These are phyloP conservation scores for Metopolophium dirhodum DNA, from an alignment of 1,140 invertebrate genomes.

Conservation along the genomic window DNA sequence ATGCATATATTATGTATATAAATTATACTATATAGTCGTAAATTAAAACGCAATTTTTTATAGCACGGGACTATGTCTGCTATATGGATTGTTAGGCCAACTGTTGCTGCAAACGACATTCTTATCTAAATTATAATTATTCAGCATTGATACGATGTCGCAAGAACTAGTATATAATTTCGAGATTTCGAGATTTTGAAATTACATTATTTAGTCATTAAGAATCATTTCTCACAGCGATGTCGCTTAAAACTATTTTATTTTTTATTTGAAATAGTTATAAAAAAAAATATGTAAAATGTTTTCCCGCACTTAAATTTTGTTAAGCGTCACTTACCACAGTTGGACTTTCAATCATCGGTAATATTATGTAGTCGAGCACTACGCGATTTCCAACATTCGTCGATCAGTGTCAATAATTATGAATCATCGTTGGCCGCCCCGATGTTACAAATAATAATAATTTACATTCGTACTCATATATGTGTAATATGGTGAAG, in stretches of 20 bases:
- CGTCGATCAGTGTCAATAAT: background rate
- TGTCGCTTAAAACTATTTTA: background rate
- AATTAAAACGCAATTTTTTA: background rate
- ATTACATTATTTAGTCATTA: background rate
- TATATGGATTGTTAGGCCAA: background rate
- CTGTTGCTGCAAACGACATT: background rate
- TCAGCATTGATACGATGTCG: background rate
- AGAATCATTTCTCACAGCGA: background rate
- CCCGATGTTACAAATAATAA: background rate
- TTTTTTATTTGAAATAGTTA: background rate
- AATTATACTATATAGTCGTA: background rate
- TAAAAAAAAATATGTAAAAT: background rate
- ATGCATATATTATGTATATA: too few relatives aligned
- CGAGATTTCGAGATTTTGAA: background rate
- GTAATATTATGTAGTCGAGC: background rate
- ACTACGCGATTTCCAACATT: background rate
- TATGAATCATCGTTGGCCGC: background rate
- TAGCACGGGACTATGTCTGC: background rate
- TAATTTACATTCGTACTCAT: background rate
- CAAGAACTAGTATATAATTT: background rate
- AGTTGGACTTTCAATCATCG: too few relatives aligned
- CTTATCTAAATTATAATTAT: background rate
- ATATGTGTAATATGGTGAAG: background rate
- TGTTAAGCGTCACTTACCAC: too few relatives aligned
- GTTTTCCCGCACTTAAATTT: background rate